phyloP scores from a whole-genome alignment of 2,113 vertebrate species.

The Dendropsophus ebraccatus region DNA sequence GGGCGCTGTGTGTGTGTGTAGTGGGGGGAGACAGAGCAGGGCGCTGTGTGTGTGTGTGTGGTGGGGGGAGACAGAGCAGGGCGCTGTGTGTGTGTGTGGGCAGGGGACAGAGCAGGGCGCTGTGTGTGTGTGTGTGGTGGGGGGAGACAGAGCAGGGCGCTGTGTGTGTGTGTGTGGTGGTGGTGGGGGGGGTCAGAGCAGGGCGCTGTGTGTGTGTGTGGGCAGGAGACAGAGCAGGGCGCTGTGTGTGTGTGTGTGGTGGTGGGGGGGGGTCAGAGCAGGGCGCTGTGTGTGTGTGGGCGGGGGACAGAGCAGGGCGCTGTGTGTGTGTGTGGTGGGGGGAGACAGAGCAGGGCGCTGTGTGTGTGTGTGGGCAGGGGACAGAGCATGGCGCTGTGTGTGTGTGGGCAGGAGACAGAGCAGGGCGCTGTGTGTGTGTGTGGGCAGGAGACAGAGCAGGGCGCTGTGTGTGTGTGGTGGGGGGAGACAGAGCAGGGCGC shows the following conservation, averaged over 20 bases:
- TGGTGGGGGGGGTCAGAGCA: slow-evolving; percentile 51
- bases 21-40: slow-evolving; percentile 56
- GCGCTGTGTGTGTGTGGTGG: slow-evolving; percentile 47
- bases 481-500: slow-evolving; percentile 57
- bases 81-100: slow-evolving; percentile 49
- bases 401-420: slow-evolving; percentile 54
- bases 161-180: no score
- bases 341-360: slow-evolving; percentile 58
- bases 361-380: slow-evolving; percentile 53
- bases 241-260: no score
- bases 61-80: slow-evolving; percentile 56
- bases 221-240: slow-evolving; percentile 57
- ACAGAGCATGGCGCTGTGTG: slow-evolving; percentile 57
- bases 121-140: slow-evolving; percentile 47
- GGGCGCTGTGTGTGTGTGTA: no score
- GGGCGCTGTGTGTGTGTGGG: slow-evolving; percentile 49
- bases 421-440: slow-evolving; percentile 49
- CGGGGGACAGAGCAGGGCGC: slow-evolving; percentile 57
- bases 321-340: slow-evolving; percentile 45
- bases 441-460: slow-evolving; percentile 57
- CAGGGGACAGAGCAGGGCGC: slow-evolving; percentile 57
- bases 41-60: no score
- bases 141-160: slow-evolving; percentile 57
- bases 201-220: no score
- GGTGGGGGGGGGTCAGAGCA: slow-evolving; percentile 56